Evolutionary conservation across 2,888 invertebrate species (phyloP), one percentile per base, ranked within the genome.

Genomic region (Drosophila tanythrix): DNA sequence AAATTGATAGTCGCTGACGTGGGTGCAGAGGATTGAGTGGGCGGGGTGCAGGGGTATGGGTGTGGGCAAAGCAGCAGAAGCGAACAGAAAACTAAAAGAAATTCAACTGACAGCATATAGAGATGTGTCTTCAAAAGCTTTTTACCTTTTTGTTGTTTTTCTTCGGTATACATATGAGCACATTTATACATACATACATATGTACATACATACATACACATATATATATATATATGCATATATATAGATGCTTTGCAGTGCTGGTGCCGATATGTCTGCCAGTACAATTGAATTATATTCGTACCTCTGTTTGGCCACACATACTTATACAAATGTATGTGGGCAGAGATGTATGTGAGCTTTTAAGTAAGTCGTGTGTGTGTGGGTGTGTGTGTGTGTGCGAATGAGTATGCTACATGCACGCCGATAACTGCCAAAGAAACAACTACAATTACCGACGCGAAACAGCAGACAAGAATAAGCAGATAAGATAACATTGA

Each of bases 241-340:
- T 25, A n/a, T 27, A 11, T 29, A 15, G 4, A 7, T 46, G 46
- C 21, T 25, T 3, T 62, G 61, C 61, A 64, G 68, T 38, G 62
- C 59, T 61, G 80, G 78, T 80, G 80, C 74, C 81, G 74, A 74
- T 74, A 67, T 75, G 80, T 79, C 79, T 79, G 68, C 77, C 67
- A 80, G 72, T 67, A 57, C 73, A 79, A 73, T 79, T 69, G 72
- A 80, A 76, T 73, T 73, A 61, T 67, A 29, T 68, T 50, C 43
- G 48, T 57, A 53, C 60, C 65, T 70, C 46, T 46, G 4, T 46
- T 21, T 53, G 18, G 40, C 21, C 59, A 13, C 48, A 29, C 35
- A 29, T 33, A 25, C 25, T 7, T 15, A 7, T 0, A 7, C 46
- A 46, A 46, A 15, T 46, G 15, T 46, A 25, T 15, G 46, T 21